Percentiles rank a stretch among this genome's conserved stretches.
These are phyloP conservation scores for Ectropis crepuscularia DNA, from an alignment of 2,888 invertebrate genomes.

Conservation along the genomic window DNA sequence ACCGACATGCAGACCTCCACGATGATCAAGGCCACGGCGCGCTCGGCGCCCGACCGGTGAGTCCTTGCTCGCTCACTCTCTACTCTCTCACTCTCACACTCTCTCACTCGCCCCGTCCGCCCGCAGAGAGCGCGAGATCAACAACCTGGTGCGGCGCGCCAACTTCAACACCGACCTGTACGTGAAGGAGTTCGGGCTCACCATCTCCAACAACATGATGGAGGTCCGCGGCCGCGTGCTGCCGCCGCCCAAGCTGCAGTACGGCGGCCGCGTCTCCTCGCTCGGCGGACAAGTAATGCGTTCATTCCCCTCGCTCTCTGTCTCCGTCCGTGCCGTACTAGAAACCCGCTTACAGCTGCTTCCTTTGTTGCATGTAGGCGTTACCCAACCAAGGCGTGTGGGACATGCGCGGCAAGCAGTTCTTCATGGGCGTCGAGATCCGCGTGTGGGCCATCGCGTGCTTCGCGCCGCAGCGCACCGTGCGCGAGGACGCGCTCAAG, in stretches of 20 bases:
- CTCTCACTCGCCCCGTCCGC: not conserved
- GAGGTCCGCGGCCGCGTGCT: slow-evolving; percentile 99
- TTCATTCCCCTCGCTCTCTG: slow-evolving; percentile 9
- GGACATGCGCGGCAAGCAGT: slow-evolving; percentile 99
- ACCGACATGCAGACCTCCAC: slow-evolving; percentile 99
- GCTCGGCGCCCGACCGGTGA: slow-evolving; percentile 94
- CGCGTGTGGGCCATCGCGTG: slow-evolving; percentile 99
- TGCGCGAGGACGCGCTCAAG: slow-evolving; percentile 97
- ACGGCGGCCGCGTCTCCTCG: slow-evolving; percentile 97
- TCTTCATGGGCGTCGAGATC: slow-evolving; percentile 99
- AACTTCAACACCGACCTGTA: slow-evolving; percentile 99
- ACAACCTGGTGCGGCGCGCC: slow-evolving; percentile 97
- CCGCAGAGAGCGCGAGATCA: slow-evolving; percentile 96
- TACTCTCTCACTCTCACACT: slow-evolving; percentile 1
- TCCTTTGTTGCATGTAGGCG: slow-evolving; percentile 86
- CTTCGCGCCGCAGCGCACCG: slow-evolving; percentile 99
- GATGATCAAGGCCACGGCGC: slow-evolving; percentile 99
- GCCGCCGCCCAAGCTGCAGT: slow-evolving; percentile 99
- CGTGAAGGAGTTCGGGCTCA: slow-evolving; percentile 99
- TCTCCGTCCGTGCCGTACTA: not conserved
- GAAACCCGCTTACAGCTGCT: slow-evolving; percentile 11
- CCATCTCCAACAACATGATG: slow-evolving; percentile 99
- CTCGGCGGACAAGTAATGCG: slow-evolving; percentile 90
- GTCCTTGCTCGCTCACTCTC: not conserved
- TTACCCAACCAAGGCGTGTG: slow-evolving; percentile 99